Percentiles rank a stretch among this genome's conserved stretches.
Evolutionary conservation across 1,140 invertebrate species (phyloP).

Genomic region (Caenorhabditis brenneri): DNA sequence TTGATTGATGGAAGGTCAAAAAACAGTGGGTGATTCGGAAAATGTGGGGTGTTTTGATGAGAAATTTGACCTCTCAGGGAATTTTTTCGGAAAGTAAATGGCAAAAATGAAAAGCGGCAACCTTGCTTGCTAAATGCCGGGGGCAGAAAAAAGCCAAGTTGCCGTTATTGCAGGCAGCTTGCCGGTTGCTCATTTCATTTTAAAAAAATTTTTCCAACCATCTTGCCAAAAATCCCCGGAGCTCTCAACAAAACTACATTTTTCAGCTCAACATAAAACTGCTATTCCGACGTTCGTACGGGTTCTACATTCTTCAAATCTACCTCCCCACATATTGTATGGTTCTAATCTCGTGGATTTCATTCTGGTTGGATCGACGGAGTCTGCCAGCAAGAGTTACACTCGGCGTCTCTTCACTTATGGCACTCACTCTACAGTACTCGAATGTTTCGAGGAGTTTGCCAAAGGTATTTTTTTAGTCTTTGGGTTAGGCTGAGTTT

Average conservation of each 20-base stretch:
- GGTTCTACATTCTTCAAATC: conserved; percentile 74
- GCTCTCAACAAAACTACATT: neutral
- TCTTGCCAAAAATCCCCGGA: neutral
- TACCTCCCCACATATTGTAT: conserved; percentile 71
- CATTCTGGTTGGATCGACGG: conserved; percentile 67
- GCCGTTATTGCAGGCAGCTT: no score
- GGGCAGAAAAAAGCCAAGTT: no score
- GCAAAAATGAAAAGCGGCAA: no score
- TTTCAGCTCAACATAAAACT: conserved; percentile 72
- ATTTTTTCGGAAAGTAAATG: no score
- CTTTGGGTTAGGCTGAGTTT: no score
- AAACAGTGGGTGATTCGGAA: no score
- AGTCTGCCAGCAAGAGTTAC: conserved; percentile 59
- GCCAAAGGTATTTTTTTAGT: conserved; percentile 65
- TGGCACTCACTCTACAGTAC: conserved; percentile 70
- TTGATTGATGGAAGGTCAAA: neutral
- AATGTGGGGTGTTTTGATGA: no score
- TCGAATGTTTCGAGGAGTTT: conserved; percentile 65
- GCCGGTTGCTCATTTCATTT: no score
- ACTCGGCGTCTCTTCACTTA: conserved; percentile 68
- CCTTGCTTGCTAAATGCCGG: no score
- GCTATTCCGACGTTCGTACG: conserved; percentile 72
- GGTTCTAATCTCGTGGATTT: conserved; percentile 70
- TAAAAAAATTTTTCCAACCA: no score
- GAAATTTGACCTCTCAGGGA: no score